These are phyloP conservation scores for Pseudochirops cupreus DNA, from an alignment of 2,797 vertebrate species.

Conservation along the genomic window DNA sequence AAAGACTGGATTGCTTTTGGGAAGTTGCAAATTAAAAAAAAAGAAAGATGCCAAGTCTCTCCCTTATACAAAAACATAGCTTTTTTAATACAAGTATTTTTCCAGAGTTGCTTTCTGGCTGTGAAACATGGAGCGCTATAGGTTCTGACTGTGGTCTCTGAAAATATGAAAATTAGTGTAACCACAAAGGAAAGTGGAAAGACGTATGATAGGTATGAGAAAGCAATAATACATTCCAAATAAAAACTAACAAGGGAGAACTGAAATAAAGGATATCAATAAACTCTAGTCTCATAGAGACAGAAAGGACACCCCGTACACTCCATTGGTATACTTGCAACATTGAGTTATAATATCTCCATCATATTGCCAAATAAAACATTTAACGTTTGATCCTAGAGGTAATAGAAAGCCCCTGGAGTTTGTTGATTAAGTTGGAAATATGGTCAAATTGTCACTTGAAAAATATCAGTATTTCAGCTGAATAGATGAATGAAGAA, in stretches of 20 bases:
- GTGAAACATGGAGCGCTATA: neutral
- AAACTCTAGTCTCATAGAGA: too few species aligned
- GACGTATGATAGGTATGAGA: neutral
- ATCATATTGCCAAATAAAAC: too few species aligned
- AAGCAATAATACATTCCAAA: neutral
- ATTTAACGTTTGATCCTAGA: too few species aligned
- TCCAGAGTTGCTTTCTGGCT: neutral
- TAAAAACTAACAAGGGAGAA: too few species aligned
- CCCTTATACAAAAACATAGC: neutral
- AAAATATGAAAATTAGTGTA: neutral
- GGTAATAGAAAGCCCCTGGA: too few species aligned
- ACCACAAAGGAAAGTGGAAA: neutral
- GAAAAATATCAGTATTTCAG: too few species aligned
- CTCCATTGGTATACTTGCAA: too few species aligned
- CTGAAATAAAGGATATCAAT: too few species aligned
- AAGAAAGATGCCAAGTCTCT: neutral
- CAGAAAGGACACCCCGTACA: too few species aligned
- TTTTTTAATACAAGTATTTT: neutral
- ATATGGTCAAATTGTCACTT: too few species aligned
- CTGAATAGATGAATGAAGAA: neutral
- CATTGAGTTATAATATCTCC: too few species aligned
- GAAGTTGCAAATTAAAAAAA: neutral
- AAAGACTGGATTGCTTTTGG: neutral
- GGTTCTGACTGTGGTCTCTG: neutral
- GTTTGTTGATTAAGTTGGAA: too few species aligned